A percentile compares a stretch with the other conserved stretches of the same genome.
phyloP scores from a whole-genome alignment of 2,888 invertebrate species.

The Volucella bombylans region DNA sequence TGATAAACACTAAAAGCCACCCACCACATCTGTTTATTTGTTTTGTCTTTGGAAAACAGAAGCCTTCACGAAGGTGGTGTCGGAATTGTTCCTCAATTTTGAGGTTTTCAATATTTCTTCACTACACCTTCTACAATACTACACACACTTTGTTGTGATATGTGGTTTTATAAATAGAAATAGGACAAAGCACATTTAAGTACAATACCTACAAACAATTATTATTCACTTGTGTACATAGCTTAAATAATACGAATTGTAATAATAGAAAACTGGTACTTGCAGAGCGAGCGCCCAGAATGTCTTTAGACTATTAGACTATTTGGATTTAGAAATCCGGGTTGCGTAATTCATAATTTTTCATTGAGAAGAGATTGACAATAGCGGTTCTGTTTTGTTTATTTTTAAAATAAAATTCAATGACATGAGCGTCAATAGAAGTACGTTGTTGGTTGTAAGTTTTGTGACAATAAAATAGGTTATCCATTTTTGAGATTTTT shows the following conservation, averaged over 20 bases:
- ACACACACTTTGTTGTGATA: slow-evolving; percentile 5
- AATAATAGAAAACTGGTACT: slow-evolving; percentile 8
- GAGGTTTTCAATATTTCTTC: not conserved
- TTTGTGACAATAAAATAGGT: no score
- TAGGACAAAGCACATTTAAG: slow-evolving; percentile 7
- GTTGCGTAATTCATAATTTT: no score
- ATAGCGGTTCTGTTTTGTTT: no score
- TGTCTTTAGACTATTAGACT: no score
- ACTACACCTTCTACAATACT: not conserved
- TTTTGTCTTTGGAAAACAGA: slow-evolving; percentile 45
- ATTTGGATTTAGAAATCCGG: no score
- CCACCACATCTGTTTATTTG: slow-evolving; percentile 45
- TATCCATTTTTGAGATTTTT: no score
- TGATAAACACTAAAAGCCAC: slow-evolving; percentile 48
- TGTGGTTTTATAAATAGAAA: slow-evolving; percentile 48
- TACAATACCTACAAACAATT: not conserved
- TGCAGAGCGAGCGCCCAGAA: slow-evolving; percentile 5
- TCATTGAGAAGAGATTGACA: no score
- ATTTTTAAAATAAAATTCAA: no score
- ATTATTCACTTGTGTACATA: not conserved
- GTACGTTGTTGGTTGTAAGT: no score
- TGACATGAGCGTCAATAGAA: no score
- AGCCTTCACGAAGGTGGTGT: slow-evolving; percentile 44
- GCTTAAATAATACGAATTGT: slow-evolving; percentile 26
- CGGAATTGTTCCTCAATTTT: slow-evolving; percentile 50